Evolutionary conservation across 2,113 vertebrate species (phyloP), one percentile per base, ranked within the genome.

Genomic region (Bolborhynchus lineola): DNA sequence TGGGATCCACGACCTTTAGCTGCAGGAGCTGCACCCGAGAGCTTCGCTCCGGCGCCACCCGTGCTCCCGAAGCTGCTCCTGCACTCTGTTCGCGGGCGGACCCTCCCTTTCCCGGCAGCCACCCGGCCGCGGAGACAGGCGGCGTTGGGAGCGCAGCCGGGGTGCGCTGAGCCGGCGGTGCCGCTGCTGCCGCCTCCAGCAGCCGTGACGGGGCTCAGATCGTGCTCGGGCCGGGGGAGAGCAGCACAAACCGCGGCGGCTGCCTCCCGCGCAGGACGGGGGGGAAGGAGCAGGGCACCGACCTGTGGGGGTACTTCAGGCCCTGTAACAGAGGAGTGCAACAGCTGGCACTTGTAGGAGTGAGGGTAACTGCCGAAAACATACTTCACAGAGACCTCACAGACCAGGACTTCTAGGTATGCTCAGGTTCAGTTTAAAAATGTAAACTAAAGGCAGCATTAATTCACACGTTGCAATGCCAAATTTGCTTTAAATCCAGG

Each of bases 71-170:
- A 35, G 52, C 64, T 17, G 26, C 17, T 15, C 52, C 3, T 2
- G 47, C 41, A 1, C 24, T 24, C 3, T 9, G 50, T 3, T 64
- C 0, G 4, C 6, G 1, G 0, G 50, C 7, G 0, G 62, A 17
- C 89, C 52, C 42, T 84, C 46, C 50, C 52, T 68, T 21, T 82
- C 72, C 74, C 14, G 1, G 81, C 70, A 47, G 81, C 59, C 79
- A 53, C 39, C 65, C 4, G 18, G 60, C 5, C 3, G 0, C 18
- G 4, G 0, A n/a, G 55, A 10, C 28, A 11, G 14, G 9, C 2
- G 0, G 17, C 2, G 7, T 10, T 1, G 42, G 76, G 75, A 63
- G 8, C 60, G 19, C 15, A 1, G 42, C 75, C 1, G 13, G 62
- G 23, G 9, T n/a, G 39, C 39, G 39, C 39, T 39, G 39, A 39